Percentiles rank a stretch among this genome's conserved stretches.
Evolutionary conservation across 2,888 invertebrate species (phyloP).

Genomic region (Thecocarcelia acutangulata): DNA sequence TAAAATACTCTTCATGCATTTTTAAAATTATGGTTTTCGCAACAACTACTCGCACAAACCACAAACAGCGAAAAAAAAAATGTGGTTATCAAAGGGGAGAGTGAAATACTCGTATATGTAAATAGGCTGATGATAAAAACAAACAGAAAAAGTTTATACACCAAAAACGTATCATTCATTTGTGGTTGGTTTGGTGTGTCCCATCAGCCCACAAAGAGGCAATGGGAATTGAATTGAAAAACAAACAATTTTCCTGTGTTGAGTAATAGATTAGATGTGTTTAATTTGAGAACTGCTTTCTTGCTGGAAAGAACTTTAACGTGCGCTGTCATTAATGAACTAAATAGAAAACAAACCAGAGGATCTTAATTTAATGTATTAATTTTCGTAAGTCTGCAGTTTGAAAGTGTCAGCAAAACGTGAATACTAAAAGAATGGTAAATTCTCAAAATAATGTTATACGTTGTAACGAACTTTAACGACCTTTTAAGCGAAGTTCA

Average conservation of each 20-base stretch:
- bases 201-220: neutral
- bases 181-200: conserved; percentile 2
- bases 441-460: neutral
- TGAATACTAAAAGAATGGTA: neutral
- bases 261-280: conserved; percentile 26
- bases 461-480: too few relatives aligned
- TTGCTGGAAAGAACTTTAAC: conserved; percentile 64
- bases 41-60: neutral
- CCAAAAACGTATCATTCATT: neutral
- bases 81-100: neutral
- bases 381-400: conserved; percentile 1
- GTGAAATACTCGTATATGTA: neutral
- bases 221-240: neutral
- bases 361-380: conserved; percentile 2
- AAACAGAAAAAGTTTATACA: neutral
- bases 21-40: conserved; percentile 1
- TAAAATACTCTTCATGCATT: neutral
- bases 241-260: neutral
- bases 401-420: neutral
- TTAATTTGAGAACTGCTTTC: conserved; percentile 14
- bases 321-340: conserved; percentile 77
- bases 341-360: conserved; percentile 36
- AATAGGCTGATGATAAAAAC: neutral
- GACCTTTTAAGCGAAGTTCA: too few relatives aligned
- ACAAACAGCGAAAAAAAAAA: neutral